Percentiles rank a stretch among this genome's conserved stretches.
Evolutionary conservation across 2,113 vertebrate genomes (phyloP).

Genomic region (Ochotona princeps): DNA sequence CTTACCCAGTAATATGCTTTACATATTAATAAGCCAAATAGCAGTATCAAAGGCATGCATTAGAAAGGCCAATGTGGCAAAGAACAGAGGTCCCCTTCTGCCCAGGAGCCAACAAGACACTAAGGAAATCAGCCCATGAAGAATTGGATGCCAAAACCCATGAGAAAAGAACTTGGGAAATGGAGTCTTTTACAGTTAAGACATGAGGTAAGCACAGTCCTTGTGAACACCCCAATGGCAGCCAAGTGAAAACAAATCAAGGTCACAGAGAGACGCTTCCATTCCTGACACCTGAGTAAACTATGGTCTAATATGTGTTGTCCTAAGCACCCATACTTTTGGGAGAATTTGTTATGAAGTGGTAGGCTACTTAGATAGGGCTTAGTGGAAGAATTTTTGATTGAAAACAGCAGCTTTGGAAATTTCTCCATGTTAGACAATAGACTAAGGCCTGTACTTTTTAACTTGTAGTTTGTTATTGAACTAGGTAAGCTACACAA

Average conservation of each 20-base stretch:
- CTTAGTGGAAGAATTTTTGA: background rate
- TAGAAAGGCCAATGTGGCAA: background rate
- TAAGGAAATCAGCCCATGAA: background rate
- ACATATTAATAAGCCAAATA: background rate
- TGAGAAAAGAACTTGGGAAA: background rate
- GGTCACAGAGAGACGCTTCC: background rate
- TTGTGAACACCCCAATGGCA: background rate
- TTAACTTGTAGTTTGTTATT: background rate
- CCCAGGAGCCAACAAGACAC: background rate
- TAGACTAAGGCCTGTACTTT: background rate
- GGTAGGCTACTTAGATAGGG: background rate
- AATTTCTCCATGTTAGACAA: background rate
- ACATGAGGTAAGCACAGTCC: background rate
- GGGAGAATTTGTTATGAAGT: background rate
- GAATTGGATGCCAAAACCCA: background rate
- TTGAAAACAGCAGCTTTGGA: background rate
- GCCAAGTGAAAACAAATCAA: background rate
- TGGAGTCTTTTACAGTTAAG: background rate
- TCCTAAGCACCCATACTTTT: background rate
- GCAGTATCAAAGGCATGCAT: accelerated
- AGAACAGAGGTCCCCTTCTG: background rate
- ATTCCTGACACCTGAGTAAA: background rate
- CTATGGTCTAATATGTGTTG: background rate
- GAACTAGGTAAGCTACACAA: background rate
- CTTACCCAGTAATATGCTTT: no score